Conservation (phyloP, 2,888 invertebrate genomes). For the Sinhomidia bicolor region DNA sequence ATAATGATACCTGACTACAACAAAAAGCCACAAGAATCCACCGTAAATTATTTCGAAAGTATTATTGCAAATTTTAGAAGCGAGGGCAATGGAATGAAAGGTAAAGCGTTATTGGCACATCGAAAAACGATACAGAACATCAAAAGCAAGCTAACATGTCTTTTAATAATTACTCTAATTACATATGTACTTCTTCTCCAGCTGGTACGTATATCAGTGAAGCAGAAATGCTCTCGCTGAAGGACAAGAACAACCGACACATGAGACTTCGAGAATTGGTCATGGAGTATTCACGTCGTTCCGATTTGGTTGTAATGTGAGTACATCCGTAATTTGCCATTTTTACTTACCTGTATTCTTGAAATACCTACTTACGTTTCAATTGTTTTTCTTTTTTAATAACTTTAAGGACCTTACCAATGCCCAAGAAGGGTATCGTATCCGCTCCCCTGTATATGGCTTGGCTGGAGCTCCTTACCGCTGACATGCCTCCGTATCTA, state of each 20-base stretch:
- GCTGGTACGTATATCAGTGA: conserved; percentile 83
- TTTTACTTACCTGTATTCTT: too few relatives aligned
- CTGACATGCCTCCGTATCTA: conserved; percentile 92
- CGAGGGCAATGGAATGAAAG: conserved; percentile 59
- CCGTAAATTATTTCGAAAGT: conserved; percentile 88
- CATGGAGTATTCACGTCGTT: conserved; percentile 89
- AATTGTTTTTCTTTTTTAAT: not conserved
- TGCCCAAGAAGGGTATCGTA: conserved; percentile 95
- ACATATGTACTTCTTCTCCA: conserved; percentile 1
- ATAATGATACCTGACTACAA: conserved; percentile 95
- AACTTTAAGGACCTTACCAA: conserved; percentile 90
- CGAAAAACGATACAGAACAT: too few relatives aligned
- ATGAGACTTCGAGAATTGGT: conserved; percentile 94
- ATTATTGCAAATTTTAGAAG: conserved; percentile 71
- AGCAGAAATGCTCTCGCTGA: conserved; percentile 90
- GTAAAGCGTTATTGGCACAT: too few relatives aligned
- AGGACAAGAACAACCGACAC: conserved; percentile 94
- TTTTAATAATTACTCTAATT: not conserved
- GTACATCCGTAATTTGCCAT: too few relatives aligned
- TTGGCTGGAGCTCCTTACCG: conserved; percentile 96
- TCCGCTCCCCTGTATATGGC: conserved; percentile 97
- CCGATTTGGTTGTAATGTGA: conserved; percentile 95
- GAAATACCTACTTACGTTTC: too few relatives aligned
- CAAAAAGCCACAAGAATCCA: conserved; percentile 89
- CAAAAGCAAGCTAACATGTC: too few relatives aligned